Evolutionary conservation across 1,140 invertebrate genomes (phyloP), one percentile per base, ranked within the genome.

Genomic region (Lethrus apterus): DNA sequence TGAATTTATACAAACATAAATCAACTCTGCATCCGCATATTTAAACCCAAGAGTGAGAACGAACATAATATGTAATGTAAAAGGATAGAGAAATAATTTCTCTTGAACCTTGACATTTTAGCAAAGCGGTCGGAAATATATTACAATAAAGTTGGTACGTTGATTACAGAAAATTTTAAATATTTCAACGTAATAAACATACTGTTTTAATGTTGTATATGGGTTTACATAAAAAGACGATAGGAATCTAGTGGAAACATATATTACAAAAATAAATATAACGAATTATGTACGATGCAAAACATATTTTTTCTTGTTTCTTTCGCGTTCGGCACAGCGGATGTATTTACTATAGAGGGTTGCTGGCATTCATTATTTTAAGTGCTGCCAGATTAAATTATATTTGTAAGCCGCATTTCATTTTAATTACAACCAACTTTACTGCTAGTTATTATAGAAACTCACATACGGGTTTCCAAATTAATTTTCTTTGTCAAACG

Each of bases 401-500:
- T 7, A n/a, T n/a, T n/a, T 5, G 5, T 5, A 26, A n/a, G n/a
- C 23, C 23, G 5, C 23, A n/a, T 26, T 26, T n/a, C n/a, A n/a
- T 26, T 26, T 26, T 26, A 26, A 26, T 26, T 26, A 26, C n/a
- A n/a, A 26, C 23, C 23, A 26, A 26, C 5, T 26, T 26, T n/a
- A n/a, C n/a, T n/a, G 23, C 5, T 26, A 26, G 23, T 26, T 5
- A n/a, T 26, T 26, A 26, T 26, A 26, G 23, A n/a, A 26, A 26
- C 23, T 26, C 23, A n/a, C 23, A 26, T 26, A 26, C 23, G 23
- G 23, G 23, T 26, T 26, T 26, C 23, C 5, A 26, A 26, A 26
- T 26, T 26, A 26, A 26, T 26, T 26, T 26, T 26, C 23, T 26
- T 26, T 26, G 23, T 26, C n/a, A n/a, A n/a, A n/a, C n/a, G n/a